Evolutionary conservation across 2,888 invertebrate genomes (phyloP).

Genomic region (Dynastes maya): DNA sequence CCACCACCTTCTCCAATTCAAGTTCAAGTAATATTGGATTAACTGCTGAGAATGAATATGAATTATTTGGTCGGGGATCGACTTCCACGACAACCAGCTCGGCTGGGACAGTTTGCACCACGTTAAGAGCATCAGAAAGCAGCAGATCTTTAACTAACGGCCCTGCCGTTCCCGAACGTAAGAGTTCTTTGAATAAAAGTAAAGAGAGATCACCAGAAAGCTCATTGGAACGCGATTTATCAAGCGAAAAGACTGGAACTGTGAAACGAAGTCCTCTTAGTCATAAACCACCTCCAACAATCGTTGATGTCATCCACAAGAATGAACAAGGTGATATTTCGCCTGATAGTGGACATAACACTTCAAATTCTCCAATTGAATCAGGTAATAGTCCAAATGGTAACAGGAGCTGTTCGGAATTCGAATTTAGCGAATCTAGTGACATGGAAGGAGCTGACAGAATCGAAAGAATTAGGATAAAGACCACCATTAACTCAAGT

Average conservation of each 20-base stretch:
- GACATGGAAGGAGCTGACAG: conserved; percentile 91
- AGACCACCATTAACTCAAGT: conserved; percentile 89
- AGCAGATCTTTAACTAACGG: conserved; percentile 76
- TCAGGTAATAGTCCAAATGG: conserved; percentile 82
- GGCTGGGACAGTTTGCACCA: conserved; percentile 91
- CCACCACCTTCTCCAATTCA: conserved; percentile 80
- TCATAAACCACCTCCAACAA: conserved; percentile 72
- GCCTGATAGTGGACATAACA: conserved; percentile 87
- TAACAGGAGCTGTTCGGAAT: conserved; percentile 81
- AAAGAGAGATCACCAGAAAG: conserved; percentile 71
- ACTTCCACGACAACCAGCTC: conserved; percentile 94
- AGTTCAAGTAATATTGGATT: conserved; percentile 80
- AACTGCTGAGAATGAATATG: conserved; percentile 90
- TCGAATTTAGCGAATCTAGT: conserved; percentile 90
- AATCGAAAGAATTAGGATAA: conserved; percentile 87
- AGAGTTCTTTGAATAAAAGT: conserved; percentile 80
- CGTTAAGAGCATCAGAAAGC: conserved; percentile 81
- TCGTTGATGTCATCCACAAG: conserved; percentile 75
- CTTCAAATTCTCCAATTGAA: conserved; percentile 85
- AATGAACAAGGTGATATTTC: conserved; percentile 80
- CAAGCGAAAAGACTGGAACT: conserved; percentile 68
- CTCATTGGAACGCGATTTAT: conserved; percentile 67
- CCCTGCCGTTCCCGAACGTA: conserved; percentile 87
- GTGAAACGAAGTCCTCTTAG: conserved; percentile 68
- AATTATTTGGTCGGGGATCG: conserved; percentile 92